These are phyloP conservation scores for Drosophila virilis DNA, from an alignment of 1,140 invertebrate genomes.

Conservation along the genomic window DNA sequence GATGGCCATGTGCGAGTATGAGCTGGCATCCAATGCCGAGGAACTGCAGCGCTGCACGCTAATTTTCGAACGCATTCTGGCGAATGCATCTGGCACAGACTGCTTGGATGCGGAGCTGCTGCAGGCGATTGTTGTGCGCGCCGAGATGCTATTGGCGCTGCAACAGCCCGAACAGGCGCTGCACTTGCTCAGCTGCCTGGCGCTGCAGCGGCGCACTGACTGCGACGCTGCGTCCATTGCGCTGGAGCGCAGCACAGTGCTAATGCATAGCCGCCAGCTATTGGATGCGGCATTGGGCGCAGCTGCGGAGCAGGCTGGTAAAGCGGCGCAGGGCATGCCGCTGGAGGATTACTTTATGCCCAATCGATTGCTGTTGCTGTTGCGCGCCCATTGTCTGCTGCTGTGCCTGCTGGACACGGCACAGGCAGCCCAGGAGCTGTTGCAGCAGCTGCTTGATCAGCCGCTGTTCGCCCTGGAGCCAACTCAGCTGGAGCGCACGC, in stretches of 20 bases:
- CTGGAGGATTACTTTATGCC: conserved; percentile 56
- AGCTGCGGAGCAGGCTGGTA: background rate
- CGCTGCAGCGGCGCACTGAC: background rate
- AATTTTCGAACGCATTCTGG: conserved; percentile 38
- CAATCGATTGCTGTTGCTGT: conserved; percentile 30
- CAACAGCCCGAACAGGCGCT: conserved; percentile 21
- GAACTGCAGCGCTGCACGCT: background rate
- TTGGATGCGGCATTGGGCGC: background rate
- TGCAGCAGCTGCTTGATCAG: conserved; percentile 74
- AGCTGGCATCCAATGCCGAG: conserved; percentile 83
- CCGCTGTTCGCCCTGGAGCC: conserved; percentile 10
- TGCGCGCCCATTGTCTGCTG: conserved; percentile 26
- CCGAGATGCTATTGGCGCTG: conserved; percentile 59
- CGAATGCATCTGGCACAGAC: background rate
- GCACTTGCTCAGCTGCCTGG: conserved; percentile 34
- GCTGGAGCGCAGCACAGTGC: background rate
- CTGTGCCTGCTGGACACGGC: conserved; percentile 78
- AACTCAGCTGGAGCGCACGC: background rate
- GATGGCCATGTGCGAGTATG: conserved; percentile 87
- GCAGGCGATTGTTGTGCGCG: conserved; percentile 51
- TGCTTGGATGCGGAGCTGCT: conserved; percentile 31
- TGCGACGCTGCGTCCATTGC: background rate
- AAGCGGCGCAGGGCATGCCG: conserved; percentile 8
- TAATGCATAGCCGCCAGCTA: background rate
- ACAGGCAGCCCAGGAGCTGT: conserved; percentile 64